Percentiles rank a stretch among this genome's conserved stretches.
phyloP scores from a whole-genome alignment of 2,113 vertebrate genomes.

The Eleginops maclovinus region DNA sequence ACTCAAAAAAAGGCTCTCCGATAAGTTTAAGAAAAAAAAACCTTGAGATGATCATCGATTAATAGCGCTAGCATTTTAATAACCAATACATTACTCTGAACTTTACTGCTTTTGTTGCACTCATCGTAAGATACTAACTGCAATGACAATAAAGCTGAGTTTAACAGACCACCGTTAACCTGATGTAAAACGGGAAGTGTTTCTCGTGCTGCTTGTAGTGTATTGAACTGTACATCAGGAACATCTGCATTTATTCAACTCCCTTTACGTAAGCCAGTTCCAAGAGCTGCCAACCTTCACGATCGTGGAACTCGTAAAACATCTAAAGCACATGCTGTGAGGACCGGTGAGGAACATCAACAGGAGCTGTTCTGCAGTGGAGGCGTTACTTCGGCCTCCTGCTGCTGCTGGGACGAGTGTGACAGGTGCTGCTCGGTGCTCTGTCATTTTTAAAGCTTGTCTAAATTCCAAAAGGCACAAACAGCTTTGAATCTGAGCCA shows the following conservation, averaged over 20 bases:
- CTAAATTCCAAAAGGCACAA: neutral
- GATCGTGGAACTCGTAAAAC: constrained; percentile 9
- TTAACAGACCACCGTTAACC: no score
- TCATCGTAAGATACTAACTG: no score
- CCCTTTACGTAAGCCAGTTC: neutral
- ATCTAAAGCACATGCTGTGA: constrained; percentile 16
- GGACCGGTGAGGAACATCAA: constrained; percentile 6
- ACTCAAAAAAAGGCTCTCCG: no score
- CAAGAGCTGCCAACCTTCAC: neutral
- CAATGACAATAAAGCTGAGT: no score
- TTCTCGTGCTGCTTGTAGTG: neutral
- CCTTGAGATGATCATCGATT: no score
- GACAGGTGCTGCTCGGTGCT: constrained; percentile 26
- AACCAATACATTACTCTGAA: no score
- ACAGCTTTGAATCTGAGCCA: neutral
- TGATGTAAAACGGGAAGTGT: neutral
- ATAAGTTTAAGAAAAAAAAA: no score
- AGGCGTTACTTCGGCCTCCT: neutral
- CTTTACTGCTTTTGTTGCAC: no score
- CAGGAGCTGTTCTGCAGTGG: constrained; percentile 21
- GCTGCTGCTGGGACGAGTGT: constrained; percentile 1
- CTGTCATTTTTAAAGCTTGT: constrained; percentile 12
- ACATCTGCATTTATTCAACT: constrained; percentile 15
- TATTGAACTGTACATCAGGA: constrained; percentile 2
- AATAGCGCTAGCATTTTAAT: no score